Conservation (phyloP, 2,113 vertebrate species). For the Ochotona curzoniae region DNA sequence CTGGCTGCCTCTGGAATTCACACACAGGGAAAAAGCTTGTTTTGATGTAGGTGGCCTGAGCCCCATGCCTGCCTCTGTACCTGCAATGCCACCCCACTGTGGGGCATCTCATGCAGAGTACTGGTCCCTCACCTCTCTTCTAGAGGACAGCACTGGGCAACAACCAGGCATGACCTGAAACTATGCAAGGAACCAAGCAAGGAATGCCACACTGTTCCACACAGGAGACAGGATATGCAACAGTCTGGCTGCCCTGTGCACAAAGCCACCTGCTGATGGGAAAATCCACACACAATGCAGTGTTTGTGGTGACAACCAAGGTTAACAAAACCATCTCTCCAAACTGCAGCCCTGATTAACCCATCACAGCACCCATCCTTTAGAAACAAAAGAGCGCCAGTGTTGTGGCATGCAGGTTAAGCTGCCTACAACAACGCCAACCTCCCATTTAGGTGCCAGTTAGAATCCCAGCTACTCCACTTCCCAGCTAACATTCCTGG, state of each 20-base stretch:
- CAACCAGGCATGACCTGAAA: neutral
- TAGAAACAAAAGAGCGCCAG: too few species aligned
- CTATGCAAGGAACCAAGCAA: accelerated
- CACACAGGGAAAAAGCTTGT: neutral
- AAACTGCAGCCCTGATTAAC: neutral
- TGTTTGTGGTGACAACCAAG: neutral
- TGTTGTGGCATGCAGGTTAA: too few species aligned
- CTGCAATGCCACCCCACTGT: neutral
- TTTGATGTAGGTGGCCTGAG: neutral
- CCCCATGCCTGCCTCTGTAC: slow-evolving; percentile 25
- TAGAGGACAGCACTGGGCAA: neutral
- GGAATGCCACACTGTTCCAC: accelerated
- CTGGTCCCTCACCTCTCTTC: neutral
- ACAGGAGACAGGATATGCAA: accelerated
- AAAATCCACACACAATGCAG: neutral
- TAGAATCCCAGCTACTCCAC: too few species aligned
- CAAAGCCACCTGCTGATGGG: neutral
- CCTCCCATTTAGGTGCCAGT: too few species aligned
- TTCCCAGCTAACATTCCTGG: too few species aligned
- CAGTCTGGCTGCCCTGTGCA: too few species aligned
- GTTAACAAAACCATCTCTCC: neutral
- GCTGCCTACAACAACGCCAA: too few species aligned
- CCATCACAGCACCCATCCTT: too few species aligned
- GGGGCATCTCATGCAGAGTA: accelerated
- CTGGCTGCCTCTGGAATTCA: neutral